Conservation (phyloP, 2,113 vertebrate genomes). For the Nannospalax galili region DNA sequence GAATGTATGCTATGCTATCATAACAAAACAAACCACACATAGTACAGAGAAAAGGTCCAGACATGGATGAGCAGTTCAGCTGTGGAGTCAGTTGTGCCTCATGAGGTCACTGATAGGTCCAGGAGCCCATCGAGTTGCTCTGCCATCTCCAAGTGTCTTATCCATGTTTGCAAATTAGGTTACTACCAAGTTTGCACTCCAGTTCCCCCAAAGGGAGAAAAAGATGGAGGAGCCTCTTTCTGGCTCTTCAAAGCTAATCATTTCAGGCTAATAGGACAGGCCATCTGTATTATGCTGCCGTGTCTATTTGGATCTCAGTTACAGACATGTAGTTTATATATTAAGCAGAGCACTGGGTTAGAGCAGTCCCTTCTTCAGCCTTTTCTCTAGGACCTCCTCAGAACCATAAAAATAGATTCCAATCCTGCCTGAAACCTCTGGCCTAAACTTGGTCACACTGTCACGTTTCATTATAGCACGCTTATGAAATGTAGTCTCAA, state of each 20-base stretch:
- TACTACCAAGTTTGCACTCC: background rate
- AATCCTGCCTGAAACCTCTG: conserved; percentile 10
- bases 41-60: background rate
- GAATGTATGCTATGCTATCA: background rate
- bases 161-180: background rate
- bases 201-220: background rate
- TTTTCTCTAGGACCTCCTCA: background rate
- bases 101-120: background rate
- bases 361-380: background rate
- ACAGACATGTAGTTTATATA: background rate
- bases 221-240: background rate
- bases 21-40: background rate
- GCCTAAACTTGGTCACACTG: background rate
- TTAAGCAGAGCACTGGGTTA: background rate
- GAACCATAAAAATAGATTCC: background rate
- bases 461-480: background rate
- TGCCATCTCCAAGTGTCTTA: background rate
- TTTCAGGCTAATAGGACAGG: background rate
- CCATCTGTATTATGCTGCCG: background rate
- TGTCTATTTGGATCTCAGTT: background rate
- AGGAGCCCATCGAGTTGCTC: background rate
- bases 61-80: background rate
- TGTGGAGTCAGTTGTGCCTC: no score
- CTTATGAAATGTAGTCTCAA: background rate
- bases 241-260: background rate